Base-by-base conservation (phyloP, 2,888 invertebrate species). In the Platynereis dumerilii region DNA sequence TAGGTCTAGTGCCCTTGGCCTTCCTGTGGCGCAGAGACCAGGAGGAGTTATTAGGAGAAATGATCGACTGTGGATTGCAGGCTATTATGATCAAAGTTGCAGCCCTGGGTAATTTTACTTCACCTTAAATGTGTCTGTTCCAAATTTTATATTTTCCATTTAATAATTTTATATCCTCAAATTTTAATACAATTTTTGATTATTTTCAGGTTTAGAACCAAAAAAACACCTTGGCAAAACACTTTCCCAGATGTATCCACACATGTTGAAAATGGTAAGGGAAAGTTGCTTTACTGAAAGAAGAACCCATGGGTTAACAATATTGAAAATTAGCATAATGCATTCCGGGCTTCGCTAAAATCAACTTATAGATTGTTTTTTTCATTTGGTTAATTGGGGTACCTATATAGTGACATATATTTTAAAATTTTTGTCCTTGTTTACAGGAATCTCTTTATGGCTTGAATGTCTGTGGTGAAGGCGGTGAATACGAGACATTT, bases 81-180 rank as follows among this genome's bases (percentile, higher is more conserved):
- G 96, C 98, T 64, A 91, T 99, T 78, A 88, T 99, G 68, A 95
- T 99, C 75, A 99, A 99, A 90, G 96, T 97, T 60, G 98, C 99
- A 64, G 91, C 96, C 10, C 87, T 98, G 77, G 87, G 87, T 82
- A 72, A n/a, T n/a, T n/a, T n/a, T n/a, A n/a, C n/a, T n/a, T n/a
- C n/a, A n/a, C n/a, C n/a, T n/a, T n/a, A n/a, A n/a, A n/a, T n/a
- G n/a, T n/a, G n/a, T n/a, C n/a, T 58, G 69, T n/a, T 17, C 24
- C 3, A 48, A 20, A 48, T 48, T 48, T n/a, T 22, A 12, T 48
- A 5, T 20, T n/a, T 48, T 3, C 48, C n/a, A 7, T 34, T 34
- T 34, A 34, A 34, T 34, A 7, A n/a, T n/a, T n/a, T n/a, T n/a
- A n/a, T n/a, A n/a, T n/a, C n/a, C n/a, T n/a, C n/a, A n/a, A n/a